These are phyloP conservation scores for Platycheirus albimanus DNA, from an alignment of 2,888 invertebrate species.

Conservation along the genomic window DNA sequence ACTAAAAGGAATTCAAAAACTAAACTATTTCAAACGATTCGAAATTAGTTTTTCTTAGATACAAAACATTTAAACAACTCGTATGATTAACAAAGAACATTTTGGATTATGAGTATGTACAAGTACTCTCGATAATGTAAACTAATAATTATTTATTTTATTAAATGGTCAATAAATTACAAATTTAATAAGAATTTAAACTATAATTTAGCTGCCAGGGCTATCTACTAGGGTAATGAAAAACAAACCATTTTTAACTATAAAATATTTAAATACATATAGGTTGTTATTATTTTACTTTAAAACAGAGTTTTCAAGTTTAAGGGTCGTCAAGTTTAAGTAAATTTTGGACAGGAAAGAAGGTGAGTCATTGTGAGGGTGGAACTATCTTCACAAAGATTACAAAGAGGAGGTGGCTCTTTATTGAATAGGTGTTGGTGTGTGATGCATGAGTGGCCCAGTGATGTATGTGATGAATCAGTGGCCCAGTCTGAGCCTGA, in stretches of 20 bases:
- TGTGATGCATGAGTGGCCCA: constrained; percentile 23
- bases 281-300: not conserved
- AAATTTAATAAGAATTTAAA: not conserved
- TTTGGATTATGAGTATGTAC: too few species aligned
- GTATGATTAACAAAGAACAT: too few species aligned
- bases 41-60: too few species aligned
- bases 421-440: constrained; percentile 33
- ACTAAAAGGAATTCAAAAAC: too few species aligned
- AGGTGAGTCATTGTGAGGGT: too few species aligned
- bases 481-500: constrained; percentile 26
- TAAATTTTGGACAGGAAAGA: constrained; percentile 14
- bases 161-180: not conserved
- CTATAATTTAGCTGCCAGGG: constrained; percentile 16
- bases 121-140: too few species aligned
- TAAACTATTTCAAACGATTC: too few species aligned
- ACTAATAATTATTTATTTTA: not conserved
- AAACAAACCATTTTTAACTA: not conserved
- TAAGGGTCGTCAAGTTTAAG: not conserved
- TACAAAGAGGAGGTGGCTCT: not conserved
- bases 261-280: not conserved
- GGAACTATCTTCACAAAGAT: constrained; percentile 18
- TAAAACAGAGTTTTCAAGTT: constrained; percentile 4
- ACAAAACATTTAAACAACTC: too few species aligned
- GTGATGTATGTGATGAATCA: constrained; percentile 30
- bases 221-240: constrained; percentile 12